Percentiles rank a stretch among this genome's conserved stretches.
These are phyloP conservation scores for Oreortyx pictus DNA, from an alignment of 2,797 vertebrate species.

Conservation along the genomic window DNA sequence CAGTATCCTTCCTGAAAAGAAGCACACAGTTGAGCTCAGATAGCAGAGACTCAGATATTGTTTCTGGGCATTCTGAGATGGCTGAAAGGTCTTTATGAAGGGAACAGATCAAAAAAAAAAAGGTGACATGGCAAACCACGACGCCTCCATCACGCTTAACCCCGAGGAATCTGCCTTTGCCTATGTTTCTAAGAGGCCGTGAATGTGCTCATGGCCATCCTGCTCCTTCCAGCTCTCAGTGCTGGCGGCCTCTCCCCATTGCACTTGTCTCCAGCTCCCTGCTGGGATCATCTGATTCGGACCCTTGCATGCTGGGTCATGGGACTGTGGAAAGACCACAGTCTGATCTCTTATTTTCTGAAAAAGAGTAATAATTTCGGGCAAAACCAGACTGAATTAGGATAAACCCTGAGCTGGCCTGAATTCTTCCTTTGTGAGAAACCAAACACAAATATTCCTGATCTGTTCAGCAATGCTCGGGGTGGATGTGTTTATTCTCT, in stretches of 20 bases:
- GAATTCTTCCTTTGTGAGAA: conserved; percentile 21
- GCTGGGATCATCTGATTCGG: not conserved
- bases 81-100: not conserved
- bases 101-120: not conserved
- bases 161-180: not conserved
- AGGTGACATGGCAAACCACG: accelerated
- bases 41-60: not conserved
- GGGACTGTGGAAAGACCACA: not conserved
- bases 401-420: conserved; percentile 20
- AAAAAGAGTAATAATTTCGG: not conserved
- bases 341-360: not conserved
- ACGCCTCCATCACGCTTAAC: not conserved
- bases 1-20: not conserved
- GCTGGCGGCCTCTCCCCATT: not conserved
- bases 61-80: not conserved
- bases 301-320: not conserved
- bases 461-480: not conserved
- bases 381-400: conserved; percentile 10
- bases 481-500: not conserved
- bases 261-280: not conserved
- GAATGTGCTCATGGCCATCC: not conserved
- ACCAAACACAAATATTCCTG: conserved; percentile 9
- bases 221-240: conserved; percentile 7
- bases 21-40: not conserved
- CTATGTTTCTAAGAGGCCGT: not conserved